phyloP scores from a whole-genome alignment of 1,140 invertebrate genomes.

The Drosophila guanche region DNA sequence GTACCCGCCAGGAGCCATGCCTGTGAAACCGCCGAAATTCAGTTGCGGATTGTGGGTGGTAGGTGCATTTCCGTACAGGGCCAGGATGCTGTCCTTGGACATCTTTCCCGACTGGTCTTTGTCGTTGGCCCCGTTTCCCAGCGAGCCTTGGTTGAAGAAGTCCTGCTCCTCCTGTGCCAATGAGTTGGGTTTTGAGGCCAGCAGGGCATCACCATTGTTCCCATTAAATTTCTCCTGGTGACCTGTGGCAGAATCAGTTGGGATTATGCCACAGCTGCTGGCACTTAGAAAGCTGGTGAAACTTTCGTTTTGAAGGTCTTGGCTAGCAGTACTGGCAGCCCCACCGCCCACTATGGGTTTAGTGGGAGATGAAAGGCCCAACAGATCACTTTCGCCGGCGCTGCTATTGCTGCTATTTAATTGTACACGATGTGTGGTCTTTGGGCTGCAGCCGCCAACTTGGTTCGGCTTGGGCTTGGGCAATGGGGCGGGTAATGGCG shows the following conservation, averaged over 20 bases:
- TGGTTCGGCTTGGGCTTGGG: slow-evolving; percentile 83
- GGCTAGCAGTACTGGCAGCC: slow-evolving; percentile 41
- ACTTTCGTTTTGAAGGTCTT: slow-evolving; percentile 89
- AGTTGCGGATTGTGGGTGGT: slow-evolving; percentile 71
- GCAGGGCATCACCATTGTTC: slow-evolving; percentile 38
- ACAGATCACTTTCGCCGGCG: slow-evolving; percentile 84
- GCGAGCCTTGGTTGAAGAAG: slow-evolving; percentile 91
- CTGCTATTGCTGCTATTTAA: slow-evolving; percentile 83
- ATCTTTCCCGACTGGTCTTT: slow-evolving; percentile 91
- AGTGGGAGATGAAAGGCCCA: slow-evolving; percentile 84
- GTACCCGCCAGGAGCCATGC: slow-evolving; percentile 75
- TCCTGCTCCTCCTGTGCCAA: slow-evolving; percentile 92
- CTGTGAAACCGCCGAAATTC: slow-evolving; percentile 69
- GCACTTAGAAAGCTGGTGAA: slow-evolving; percentile 91
- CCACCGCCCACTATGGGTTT: slow-evolving; percentile 62
- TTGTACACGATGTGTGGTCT: slow-evolving; percentile 85
- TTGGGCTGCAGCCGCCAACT: slow-evolving; percentile 86
- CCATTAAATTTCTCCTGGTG: slow-evolving; percentile 72
- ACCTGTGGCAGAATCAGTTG: slow-evolving; percentile 1
- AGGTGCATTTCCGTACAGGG: slow-evolving; percentile 91
- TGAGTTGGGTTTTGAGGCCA: slow-evolving; percentile 80
- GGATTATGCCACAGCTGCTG: slow-evolving; percentile 81
- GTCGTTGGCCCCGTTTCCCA: slow-evolving; percentile 84
- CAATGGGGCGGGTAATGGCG: slow-evolving; percentile 83
- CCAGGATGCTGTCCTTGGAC: slow-evolving; percentile 97